phyloP scores from a whole-genome alignment of 1,140 invertebrate species.

The Drosophila nikananu region DNA sequence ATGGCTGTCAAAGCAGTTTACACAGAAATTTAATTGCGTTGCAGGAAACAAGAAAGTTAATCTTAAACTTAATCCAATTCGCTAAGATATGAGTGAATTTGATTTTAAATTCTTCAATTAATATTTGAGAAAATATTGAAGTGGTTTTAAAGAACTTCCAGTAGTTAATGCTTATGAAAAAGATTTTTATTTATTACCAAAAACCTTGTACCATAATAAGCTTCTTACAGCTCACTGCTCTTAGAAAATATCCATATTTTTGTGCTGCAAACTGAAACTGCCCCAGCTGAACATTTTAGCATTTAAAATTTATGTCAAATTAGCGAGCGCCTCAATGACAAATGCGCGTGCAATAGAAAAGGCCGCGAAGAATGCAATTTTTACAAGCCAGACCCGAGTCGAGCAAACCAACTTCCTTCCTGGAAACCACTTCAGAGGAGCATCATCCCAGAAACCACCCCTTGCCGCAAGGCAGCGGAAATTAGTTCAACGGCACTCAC shows the following conservation, averaged over 20 bases:
- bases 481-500: slow-evolving; percentile 76
- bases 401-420: slow-evolving; percentile 42
- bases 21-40: neutral
- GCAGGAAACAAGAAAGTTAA: neutral
- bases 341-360: slow-evolving; percentile 51
- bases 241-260: neutral
- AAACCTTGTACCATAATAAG: neutral
- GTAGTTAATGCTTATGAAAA: neutral
- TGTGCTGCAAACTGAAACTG: slow-evolving; percentile 5
- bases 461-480: slow-evolving; percentile 57
- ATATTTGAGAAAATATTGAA: neutral
- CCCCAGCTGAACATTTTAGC: slow-evolving; percentile 43
- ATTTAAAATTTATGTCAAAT: slow-evolving; percentile 76
- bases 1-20: slow-evolving; percentile 5
- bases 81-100: neutral
- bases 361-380: slow-evolving; percentile 45
- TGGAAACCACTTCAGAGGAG: slow-evolving; percentile 37
- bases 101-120: too few species aligned
- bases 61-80: neutral
- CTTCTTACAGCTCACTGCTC: neutral
- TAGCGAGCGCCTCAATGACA: slow-evolving; percentile 71
- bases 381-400: slow-evolving; percentile 43
- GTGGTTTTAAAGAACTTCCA: neutral
- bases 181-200: neutral
- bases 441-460: slow-evolving; percentile 18